phyloP scores from a whole-genome alignment of 1,140 invertebrate species.

The Charaxes varanes region DNA sequence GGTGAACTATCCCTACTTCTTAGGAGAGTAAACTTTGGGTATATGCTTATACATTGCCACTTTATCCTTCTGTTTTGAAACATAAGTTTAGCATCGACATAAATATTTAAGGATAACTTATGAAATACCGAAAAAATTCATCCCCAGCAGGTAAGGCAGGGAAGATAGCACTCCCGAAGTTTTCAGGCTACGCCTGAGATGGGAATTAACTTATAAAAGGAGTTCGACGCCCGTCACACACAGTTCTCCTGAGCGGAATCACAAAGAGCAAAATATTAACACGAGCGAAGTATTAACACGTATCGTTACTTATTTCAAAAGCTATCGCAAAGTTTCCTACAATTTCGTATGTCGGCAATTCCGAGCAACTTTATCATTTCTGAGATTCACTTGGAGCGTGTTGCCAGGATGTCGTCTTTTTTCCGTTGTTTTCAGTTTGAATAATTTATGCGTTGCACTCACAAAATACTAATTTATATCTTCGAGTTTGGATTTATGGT shows the following conservation, averaged over 20 bases:
- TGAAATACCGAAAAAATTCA: no score
- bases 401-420: slow-evolving; percentile 21
- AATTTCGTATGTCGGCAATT: slow-evolving; percentile 46
- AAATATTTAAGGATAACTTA: no score
- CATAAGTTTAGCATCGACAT: no score
- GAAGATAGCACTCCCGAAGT: slow-evolving; percentile 48
- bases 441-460: slow-evolving; percentile 22
- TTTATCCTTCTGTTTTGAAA: no score
- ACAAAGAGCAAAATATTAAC: slow-evolving; percentile 64
- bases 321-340: slow-evolving; percentile 53
- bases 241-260: slow-evolving; percentile 37
- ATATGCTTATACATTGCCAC: no score
- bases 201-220: slow-evolving; percentile 59
- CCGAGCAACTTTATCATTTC: slow-evolving; percentile 42
- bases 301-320: slow-evolving; percentile 63
- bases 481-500: slow-evolving; percentile 9
- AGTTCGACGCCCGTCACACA: slow-evolving; percentile 51
- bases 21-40: no score
- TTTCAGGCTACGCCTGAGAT: slow-evolving; percentile 58
- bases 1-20: no score
- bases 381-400: slow-evolving; percentile 31
- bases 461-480: slow-evolving; percentile 15
- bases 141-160: slow-evolving; percentile 27
- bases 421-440: slow-evolving; percentile 19
- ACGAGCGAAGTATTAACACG: slow-evolving; percentile 60